Conservation (phyloP, 1,140 invertebrate species). For the Drosophila pachea region DNA sequence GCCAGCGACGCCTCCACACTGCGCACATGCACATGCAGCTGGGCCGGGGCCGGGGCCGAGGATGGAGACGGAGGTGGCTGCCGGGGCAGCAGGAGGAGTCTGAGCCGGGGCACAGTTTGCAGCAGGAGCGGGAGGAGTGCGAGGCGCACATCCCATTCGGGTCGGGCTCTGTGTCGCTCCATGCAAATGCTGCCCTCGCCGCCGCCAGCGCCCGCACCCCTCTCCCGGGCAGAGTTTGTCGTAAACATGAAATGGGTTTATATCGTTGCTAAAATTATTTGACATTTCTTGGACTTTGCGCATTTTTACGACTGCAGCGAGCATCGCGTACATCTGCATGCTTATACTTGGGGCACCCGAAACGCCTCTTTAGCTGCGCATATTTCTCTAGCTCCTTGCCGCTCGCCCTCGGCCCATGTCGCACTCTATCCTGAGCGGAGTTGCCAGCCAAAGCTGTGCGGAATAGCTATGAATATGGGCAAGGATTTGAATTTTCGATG, state of each 20-base stretch:
- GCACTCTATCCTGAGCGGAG: no score
- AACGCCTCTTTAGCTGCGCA: slow-evolving; percentile 18
- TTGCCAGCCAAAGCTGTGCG: no score
- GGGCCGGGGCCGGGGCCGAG: no score
- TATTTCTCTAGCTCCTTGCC: not conserved
- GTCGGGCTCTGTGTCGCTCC: slow-evolving; percentile 22
- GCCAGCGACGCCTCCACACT: slow-evolving; percentile 58
- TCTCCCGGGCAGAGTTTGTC: slow-evolving; percentile 44
- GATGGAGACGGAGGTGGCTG: not conserved
- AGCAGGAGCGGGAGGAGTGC: not conserved
- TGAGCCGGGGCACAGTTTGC: not conserved
- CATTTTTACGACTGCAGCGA: slow-evolving; percentile 70
- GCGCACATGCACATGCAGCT: slow-evolving; percentile 15
- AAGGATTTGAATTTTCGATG: no score
- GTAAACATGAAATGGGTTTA: slow-evolving; percentile 79
- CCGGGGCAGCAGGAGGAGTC: not conserved
- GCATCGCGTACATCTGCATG: slow-evolving; percentile 4
- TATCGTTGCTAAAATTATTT: slow-evolving; percentile 79
- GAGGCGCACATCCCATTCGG: not conserved
- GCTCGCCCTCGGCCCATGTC: not conserved
- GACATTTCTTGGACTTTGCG: slow-evolving; percentile 77
- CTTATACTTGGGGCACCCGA: not conserved
- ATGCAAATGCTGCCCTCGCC: slow-evolving; percentile 62
- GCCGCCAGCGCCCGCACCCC: slow-evolving; percentile 33
- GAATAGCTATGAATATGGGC: no score